A percentile compares a stretch with the other conserved stretches of the same genome.
phyloP scores from a whole-genome alignment of 2,797 vertebrate species.

The Cryptoblepharus egeriae region DNA sequence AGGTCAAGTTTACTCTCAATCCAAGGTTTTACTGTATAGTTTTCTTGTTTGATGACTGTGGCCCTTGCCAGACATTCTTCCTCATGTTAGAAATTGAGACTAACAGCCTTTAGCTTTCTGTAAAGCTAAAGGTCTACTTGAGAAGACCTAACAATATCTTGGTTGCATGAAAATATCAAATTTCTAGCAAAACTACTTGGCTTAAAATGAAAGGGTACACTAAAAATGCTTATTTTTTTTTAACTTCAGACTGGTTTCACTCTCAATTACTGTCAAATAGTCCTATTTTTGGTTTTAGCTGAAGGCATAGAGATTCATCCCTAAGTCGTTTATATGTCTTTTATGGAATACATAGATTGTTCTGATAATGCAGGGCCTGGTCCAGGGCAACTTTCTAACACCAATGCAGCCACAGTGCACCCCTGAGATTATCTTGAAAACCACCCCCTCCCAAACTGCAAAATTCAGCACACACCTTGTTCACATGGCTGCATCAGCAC shows the following conservation, averaged over 20 bases:
- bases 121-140: background rate
- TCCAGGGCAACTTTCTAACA: too few species aligned
- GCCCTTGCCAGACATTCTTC: background rate
- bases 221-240: constrained; percentile 53
- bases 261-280: constrained; percentile 55
- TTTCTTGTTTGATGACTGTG: background rate
- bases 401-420: too few species aligned
- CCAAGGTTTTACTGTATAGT: too few species aligned
- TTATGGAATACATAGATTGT: too few species aligned
- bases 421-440: too few species aligned
- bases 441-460: too few species aligned
- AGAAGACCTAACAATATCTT: background rate
- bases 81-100: background rate
- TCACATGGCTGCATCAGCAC: too few species aligned
- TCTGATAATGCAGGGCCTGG: too few species aligned
- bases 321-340: background rate
- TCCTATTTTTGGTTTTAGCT: constrained; percentile 33
- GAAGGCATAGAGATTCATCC: constrained; percentile 32
- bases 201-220: constrained; percentile 47
- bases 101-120: fast-evolving
- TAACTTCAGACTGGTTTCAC: constrained; percentile 46
- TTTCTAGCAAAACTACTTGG: constrained; percentile 43
- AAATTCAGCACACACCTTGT: too few species aligned
- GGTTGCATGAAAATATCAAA: constrained; percentile 33
- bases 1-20: too few species aligned